A percentile compares a stretch with the other conserved stretches of the same genome.
These are phyloP conservation scores for Auanema sp. DNA, from an alignment of 2,888 invertebrate species.

Conservation along the genomic window DNA sequence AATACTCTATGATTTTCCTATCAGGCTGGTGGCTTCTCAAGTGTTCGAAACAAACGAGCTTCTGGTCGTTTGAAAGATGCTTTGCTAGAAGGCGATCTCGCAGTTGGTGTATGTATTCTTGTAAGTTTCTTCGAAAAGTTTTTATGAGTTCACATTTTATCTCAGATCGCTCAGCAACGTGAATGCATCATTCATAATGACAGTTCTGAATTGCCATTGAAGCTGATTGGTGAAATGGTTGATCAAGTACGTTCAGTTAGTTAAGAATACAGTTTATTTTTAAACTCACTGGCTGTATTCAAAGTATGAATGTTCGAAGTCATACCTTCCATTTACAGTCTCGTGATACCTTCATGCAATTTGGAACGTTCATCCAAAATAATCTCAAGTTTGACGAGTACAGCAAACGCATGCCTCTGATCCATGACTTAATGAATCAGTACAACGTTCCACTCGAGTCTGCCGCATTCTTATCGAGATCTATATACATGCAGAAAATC, in stretches of 20 bases:
- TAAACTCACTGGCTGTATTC: background rate
- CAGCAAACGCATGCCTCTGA: slow-evolving; percentile 62
- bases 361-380: slow-evolving; percentile 90
- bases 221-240: slow-evolving; percentile 78
- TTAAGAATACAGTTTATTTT: background rate
- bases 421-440: slow-evolving; percentile 69
- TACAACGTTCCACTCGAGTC: slow-evolving; percentile 93
- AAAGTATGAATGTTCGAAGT: background rate
- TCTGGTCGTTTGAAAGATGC: slow-evolving; percentile 92
- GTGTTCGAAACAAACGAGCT: slow-evolving; percentile 92
- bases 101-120: slow-evolving; percentile 84
- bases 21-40: slow-evolving; percentile 93
- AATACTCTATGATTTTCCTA: slow-evolving; percentile 52
- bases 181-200: slow-evolving; percentile 83
- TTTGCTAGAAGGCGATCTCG: slow-evolving; percentile 87
- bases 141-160: background rate
- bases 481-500: slow-evolving; percentile 25
- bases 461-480: slow-evolving; percentile 91
- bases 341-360: slow-evolving; percentile 96
- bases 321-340: slow-evolving; percentile 74
- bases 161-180: slow-evolving; percentile 92
- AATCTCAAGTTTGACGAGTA: slow-evolving; percentile 93
- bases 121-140: no score
- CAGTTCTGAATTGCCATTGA: slow-evolving; percentile 66
- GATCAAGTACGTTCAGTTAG: slow-evolving; percentile 69